Base-by-base conservation (phyloP, 1,140 invertebrate species). In the Bombus ignitus region DNA sequence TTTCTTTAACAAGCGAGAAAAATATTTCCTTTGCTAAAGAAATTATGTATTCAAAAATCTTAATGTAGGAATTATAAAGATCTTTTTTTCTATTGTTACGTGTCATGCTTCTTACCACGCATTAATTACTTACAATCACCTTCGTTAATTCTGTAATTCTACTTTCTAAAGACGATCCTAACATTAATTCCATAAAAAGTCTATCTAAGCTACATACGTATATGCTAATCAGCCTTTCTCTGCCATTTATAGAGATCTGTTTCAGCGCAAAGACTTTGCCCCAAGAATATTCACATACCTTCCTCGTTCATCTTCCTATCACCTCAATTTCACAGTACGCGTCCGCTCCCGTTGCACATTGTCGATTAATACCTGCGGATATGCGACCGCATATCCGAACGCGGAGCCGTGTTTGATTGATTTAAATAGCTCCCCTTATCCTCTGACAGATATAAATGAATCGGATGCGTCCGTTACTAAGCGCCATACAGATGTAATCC, bases 371-470 rank as follows among this genome's bases (percentile, higher is more conserved):
- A 94, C 92, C 91, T 92, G 91, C 88, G 89, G 89, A 92, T 92
- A 88, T 87, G 90, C 78, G 82, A 87, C 85, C 89, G 90, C 85
- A 81, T 88, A 87, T 81, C 87, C 86, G 88, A 87, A 90, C 87
- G 87, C 80, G 25, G 73, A 28, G 25, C 74, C 53, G 90, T 78
- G 86, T 94, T 94, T 94, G 94, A 94, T 94, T 94, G 94, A 94
- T 94, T 94, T 92, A 93, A 94, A 92, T 91, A 93, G 86, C 85
- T 81, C 84, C 91, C 72, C 53, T 91, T 92, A 93, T 92, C 85
- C 89, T 76, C 87, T 91, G 93, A 94, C 93, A 93, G 94, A 94
- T 94, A 95, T 93, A 95, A 95, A 94, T 94, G 93, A 94, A 95
- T 94, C 92, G 92, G 91, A 93, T 91, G 91, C 86, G 90, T 79